These are phyloP conservation scores for Solenodon paradoxus DNA, from an alignment of 2,113 vertebrate genomes.

Conservation along the genomic window DNA sequence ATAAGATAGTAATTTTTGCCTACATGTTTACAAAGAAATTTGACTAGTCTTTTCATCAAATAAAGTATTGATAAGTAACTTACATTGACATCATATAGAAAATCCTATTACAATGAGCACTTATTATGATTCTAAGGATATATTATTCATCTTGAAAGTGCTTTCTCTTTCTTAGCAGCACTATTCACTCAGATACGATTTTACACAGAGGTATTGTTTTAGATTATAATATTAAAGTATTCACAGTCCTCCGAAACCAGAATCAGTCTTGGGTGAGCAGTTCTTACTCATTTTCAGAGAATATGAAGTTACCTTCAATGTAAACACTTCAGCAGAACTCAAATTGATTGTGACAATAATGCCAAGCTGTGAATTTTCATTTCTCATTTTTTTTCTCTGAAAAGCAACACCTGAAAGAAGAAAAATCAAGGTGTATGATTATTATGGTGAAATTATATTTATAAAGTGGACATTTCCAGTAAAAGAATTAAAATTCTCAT, in stretches of 20 bases:
- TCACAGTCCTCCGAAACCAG: neutral
- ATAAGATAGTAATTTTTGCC: neutral
- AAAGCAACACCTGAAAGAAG: neutral
- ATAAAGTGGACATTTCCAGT: constrained; percentile 10
- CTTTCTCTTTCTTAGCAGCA: neutral
- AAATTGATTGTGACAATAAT: neutral
- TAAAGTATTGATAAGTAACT: neutral
- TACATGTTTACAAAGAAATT: neutral
- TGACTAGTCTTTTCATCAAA: neutral
- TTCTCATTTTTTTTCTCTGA: neutral
- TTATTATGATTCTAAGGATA: neutral
- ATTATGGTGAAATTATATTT: neutral
- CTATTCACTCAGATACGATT: neutral
- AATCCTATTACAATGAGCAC: neutral
- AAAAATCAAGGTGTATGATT: neutral
- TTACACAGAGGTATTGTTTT: neutral
- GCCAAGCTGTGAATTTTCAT: neutral
- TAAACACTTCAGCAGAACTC: neutral
- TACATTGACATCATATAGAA: neutral
- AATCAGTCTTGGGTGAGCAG: neutral
- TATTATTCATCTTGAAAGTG: neutral
- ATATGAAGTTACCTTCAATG: neutral
- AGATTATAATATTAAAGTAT: neutral
- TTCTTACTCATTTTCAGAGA: neutral
- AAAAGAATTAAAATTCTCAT: constrained; percentile 1